Evolutionary conservation across 2,797 vertebrate species (phyloP).

Genomic region (Ctenopoma multispine): DNA sequence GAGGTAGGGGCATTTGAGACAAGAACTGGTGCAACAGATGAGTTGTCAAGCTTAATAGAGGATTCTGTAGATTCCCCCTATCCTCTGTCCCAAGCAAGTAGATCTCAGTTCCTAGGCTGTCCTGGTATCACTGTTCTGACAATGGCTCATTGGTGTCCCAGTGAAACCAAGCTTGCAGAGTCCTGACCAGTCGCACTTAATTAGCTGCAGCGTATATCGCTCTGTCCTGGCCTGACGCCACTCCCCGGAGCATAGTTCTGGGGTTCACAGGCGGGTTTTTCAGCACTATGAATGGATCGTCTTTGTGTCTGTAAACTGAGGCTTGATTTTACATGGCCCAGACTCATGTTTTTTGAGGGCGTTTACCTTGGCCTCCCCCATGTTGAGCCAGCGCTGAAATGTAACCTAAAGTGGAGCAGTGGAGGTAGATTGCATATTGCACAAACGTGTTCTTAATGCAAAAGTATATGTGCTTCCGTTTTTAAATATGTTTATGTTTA

Average conservation of each 20-base stretch:
- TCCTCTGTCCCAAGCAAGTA: conserved; percentile 30
- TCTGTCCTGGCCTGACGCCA: conserved; percentile 77
- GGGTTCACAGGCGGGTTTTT: conserved; percentile 85
- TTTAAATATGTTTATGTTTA: conserved; percentile 40
- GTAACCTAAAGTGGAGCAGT: conserved; percentile 71
- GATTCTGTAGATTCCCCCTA: conserved; percentile 28
- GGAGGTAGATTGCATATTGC: conserved; percentile 59
- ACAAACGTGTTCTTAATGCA: conserved; percentile 62
- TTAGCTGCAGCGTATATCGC: conserved; percentile 78
- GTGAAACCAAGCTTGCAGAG: conserved; percentile 74
- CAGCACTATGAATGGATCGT: conserved; percentile 83
- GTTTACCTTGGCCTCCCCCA: conserved; percentile 83
- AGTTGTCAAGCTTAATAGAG: conserved; percentile 38
- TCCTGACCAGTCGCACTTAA: conserved; percentile 78
- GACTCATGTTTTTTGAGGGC: conserved; percentile 82
- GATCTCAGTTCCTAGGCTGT: conserved; percentile 59
- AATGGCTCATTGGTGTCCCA: conserved; percentile 76
- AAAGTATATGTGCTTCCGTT: conserved; percentile 46
- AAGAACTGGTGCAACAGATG: conserved; percentile 39
- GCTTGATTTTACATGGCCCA: conserved; percentile 83
- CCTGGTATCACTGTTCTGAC: conserved; percentile 63
- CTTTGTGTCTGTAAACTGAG: conserved; percentile 87
- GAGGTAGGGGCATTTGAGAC: conserved; percentile 1
- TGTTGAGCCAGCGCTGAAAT: conserved; percentile 79
- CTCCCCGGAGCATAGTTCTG: conserved; percentile 83